These are phyloP conservation scores for Drosophila serrata DNA, from an alignment of 1,140 invertebrate genomes.

Conservation along the genomic window DNA sequence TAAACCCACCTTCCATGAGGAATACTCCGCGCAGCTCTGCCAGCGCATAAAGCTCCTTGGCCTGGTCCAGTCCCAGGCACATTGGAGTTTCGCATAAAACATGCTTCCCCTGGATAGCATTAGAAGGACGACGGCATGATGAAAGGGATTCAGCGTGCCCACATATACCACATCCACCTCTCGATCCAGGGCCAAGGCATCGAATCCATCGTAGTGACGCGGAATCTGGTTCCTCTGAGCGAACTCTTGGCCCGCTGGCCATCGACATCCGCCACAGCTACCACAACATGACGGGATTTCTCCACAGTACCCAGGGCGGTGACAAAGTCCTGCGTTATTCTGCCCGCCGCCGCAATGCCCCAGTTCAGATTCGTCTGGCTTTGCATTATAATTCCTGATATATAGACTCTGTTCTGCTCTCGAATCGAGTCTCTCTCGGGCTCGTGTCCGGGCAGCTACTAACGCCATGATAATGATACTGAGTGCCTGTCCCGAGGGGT, in stretches of 20 bases:
- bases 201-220: conserved; percentile 91
- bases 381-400: conserved; percentile 41
- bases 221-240: conserved; percentile 89
- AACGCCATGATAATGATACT: conserved; percentile 43
- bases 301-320: conserved; percentile 89
- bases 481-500: conserved; percentile 40
- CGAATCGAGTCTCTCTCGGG: conserved; percentile 32
- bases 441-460: conserved; percentile 48
- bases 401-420: conserved; percentile 22
- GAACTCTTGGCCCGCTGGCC: conserved; percentile 90
- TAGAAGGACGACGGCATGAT: conserved; percentile 89
- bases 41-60: conserved; percentile 88
- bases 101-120: conserved; percentile 92
- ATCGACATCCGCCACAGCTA: conserved; percentile 92
- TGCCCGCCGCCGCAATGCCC: conserved; percentile 91
- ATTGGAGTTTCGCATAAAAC: conserved; percentile 95
- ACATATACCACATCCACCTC: conserved; percentile 94
- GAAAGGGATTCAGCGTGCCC: conserved; percentile 90
- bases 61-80: conserved; percentile 89
- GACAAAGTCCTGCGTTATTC: conserved; percentile 93
- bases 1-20: conserved; percentile 90
- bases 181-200: conserved; percentile 89
- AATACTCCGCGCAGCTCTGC: conserved; percentile 90
- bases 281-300: conserved; percentile 88
- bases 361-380: conserved; percentile 85